These are phyloP conservation scores for Parnassius smintheus DNA, from an alignment of 2,888 invertebrate species.

Conservation along the genomic window DNA sequence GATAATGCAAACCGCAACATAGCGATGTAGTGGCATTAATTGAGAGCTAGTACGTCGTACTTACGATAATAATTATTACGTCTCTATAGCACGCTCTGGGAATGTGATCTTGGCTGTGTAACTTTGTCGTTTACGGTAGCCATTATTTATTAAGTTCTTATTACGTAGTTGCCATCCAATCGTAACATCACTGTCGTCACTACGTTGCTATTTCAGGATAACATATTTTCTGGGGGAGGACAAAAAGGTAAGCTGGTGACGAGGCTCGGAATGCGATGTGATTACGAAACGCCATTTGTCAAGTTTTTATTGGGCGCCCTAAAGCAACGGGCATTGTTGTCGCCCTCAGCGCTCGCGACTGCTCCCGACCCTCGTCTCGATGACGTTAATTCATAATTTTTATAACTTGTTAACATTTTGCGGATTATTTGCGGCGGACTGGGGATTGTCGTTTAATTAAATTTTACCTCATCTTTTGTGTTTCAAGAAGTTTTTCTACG, in stretches of 20 bases:
- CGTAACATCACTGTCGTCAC: constrained; percentile 28
- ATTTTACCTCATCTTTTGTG: constrained; percentile 38
- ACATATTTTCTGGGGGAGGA: constrained; percentile 62
- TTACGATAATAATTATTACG: constrained; percentile 27
- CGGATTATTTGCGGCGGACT: constrained; percentile 42
- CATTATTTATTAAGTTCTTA: background rate
- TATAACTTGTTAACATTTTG: constrained; percentile 74
- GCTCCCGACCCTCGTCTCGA: constrained; percentile 63
- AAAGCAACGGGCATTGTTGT: constrained; percentile 66
- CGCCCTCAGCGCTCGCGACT: constrained; percentile 39
- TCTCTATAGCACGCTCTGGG: background rate
- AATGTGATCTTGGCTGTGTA: constrained; percentile 1
- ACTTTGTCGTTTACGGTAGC: constrained; percentile 4
- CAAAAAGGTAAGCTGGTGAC: constrained; percentile 64
- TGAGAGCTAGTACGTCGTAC: constrained; percentile 29
- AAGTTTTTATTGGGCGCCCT: constrained; percentile 80
- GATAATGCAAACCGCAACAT: constrained; percentile 22
- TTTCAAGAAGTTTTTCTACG: constrained; percentile 23
- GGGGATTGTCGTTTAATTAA: constrained; percentile 51
- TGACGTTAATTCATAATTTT: constrained; percentile 77
- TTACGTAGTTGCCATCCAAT: background rate
- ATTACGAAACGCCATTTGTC: constrained; percentile 81
- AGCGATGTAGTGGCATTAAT: constrained; percentile 28
- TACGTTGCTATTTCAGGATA: constrained; percentile 47
- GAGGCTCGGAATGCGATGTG: constrained; percentile 72